A percentile compares a stretch with the other conserved stretches of the same genome.
Conservation (phyloP, 2,113 vertebrate species). For the Ammodramus savannarum region DNA sequence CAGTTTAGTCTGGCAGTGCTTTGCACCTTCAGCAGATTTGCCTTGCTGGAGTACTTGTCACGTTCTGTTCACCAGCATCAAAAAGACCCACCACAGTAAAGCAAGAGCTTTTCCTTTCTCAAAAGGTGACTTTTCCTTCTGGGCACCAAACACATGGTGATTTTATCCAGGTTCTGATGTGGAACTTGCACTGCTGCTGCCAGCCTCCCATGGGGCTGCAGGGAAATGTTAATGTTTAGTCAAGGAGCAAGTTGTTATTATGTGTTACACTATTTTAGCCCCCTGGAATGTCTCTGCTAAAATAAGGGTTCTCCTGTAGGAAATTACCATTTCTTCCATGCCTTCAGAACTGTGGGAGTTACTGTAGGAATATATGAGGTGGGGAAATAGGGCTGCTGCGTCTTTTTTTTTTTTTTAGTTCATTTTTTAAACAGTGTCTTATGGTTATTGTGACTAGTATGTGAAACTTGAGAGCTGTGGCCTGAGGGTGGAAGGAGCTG, state of each 20-base stretch:
- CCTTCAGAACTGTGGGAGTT: neutral
- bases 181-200: neutral
- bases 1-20: neutral
- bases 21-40: neutral
- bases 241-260: neutral
- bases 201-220: neutral
- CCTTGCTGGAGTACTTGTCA: neutral
- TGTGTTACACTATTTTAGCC: neutral
- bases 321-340: neutral
- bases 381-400: neutral
- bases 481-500: neutral
- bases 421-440: neutral
- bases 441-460: neutral
- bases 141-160: neutral
- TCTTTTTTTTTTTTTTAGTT: too few species aligned
- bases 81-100: neutral
- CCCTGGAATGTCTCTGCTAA: too few species aligned
- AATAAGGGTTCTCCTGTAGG: neutral
- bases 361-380: neutral
- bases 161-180: neutral
- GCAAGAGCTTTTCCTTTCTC: neutral
- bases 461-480: neutral
- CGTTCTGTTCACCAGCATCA: neutral
- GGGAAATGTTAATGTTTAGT: neutral
- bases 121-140: neutral